Percentiles rank a stretch among this genome's conserved stretches.
Evolutionary conservation across 2,797 vertebrate species (phyloP).

Genomic region (Buceros bicornis): DNA sequence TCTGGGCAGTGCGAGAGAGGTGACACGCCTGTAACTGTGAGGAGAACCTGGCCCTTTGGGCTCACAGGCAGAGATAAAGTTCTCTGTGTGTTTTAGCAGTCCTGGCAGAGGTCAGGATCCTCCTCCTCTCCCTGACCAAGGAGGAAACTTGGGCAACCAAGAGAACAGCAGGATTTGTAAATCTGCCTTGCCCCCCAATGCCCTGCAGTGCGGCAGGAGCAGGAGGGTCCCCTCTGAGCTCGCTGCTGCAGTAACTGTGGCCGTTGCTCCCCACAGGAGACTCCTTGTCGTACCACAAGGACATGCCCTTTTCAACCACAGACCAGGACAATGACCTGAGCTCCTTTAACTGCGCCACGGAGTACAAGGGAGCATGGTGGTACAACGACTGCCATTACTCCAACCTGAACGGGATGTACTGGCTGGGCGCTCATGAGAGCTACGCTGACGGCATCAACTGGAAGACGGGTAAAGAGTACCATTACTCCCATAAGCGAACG

Average conservation of each 20-base stretch:
- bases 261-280: conserved; percentile 40
- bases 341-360: neutral
- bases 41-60: neutral
- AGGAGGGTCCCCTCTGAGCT: neutral
- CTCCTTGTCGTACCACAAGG: conserved; percentile 42
- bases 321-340: conserved; percentile 47
- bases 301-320: conserved; percentile 58
- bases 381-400: conserved; percentile 43
- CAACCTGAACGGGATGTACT: conserved; percentile 71
- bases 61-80: neutral
- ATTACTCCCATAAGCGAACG: conserved; percentile 48
- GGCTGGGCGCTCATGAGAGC: neutral
- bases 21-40: neutral
- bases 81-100: neutral
- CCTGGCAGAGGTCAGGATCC: neutral
- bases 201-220: neutral
- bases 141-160: neutral
- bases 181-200: neutral
- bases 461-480: conserved; percentile 34
- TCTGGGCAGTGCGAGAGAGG: neutral
- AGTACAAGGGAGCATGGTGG: conserved; percentile 68
- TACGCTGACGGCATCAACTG: conserved; percentile 69
- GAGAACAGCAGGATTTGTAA: neutral
- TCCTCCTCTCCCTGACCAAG: neutral
- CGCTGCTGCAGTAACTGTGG: neutral